Conservation (phyloP, 2,797 vertebrate species). For the Cetoscarus ocellatus region DNA sequence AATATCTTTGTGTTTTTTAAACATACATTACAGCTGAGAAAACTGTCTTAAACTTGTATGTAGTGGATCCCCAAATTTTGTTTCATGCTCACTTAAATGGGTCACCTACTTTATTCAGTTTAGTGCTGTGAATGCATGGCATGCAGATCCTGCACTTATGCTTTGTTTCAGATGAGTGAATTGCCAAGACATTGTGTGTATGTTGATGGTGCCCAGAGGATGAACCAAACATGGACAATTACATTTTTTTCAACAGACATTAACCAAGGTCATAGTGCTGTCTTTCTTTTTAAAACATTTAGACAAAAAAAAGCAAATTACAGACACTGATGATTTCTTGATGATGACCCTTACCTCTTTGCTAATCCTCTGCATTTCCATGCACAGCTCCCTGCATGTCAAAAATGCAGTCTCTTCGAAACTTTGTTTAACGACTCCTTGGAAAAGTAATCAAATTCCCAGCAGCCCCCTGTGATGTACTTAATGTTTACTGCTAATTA, state of each 20-base stretch:
- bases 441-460: not conserved
- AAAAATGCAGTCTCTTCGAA: not conserved
- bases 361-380: not conserved
- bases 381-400: not conserved
- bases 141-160: no score
- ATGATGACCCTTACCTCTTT: not conserved
- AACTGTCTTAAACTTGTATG: no score
- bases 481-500: slow-evolving; percentile 2
- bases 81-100: not conserved
- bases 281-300: not conserved
- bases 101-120: not conserved
- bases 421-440: not conserved
- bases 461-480: not conserved
- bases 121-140: no score
- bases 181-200: not conserved
- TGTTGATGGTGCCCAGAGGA: not conserved
- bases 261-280: not conserved
- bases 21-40: no score
- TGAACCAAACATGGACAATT: not conserved
- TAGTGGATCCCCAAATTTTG: no score
- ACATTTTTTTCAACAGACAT: no score
- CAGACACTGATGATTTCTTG: not conserved
- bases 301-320: not conserved
- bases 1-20: no score
- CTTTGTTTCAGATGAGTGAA: not conserved